Conservation (phyloP, 2,888 invertebrate genomes). For the Pristionchus exspectatus region DNA sequence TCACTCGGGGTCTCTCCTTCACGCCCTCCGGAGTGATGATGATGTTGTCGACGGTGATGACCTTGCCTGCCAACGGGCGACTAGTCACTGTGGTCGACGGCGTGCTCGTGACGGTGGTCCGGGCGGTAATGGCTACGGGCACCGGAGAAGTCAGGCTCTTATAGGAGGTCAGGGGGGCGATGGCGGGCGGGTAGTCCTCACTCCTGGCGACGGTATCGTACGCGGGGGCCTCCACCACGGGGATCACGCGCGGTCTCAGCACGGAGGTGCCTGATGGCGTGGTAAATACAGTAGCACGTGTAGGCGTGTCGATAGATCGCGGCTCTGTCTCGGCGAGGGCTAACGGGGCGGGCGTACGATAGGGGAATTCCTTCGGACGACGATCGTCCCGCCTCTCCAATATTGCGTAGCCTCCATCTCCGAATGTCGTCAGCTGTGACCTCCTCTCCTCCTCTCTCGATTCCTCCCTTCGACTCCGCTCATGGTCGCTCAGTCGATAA, state of each 20-base stretch:
- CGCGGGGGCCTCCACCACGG: slow-evolving; percentile 56
- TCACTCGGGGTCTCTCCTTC: slow-evolving; percentile 61
- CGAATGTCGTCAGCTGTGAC: slow-evolving; percentile 25
- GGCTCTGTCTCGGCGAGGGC: not conserved
- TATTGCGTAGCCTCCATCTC: slow-evolving; percentile 52
- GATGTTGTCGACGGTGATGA: slow-evolving; percentile 73
- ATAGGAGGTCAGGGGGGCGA: not conserved
- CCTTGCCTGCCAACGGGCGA: slow-evolving; percentile 74
- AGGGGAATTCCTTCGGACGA: slow-evolving; percentile 26
- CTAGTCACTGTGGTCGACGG: slow-evolving; percentile 64
- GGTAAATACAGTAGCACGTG: slow-evolving; percentile 57
- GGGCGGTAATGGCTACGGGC: not conserved
- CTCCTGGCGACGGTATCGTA: not conserved
- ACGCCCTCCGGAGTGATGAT: slow-evolving; percentile 74
- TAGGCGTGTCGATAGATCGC: not conserved
- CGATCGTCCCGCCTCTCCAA: slow-evolving; percentile 22
- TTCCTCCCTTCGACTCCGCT: slow-evolving; percentile 29
- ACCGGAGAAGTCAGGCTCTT: not conserved
- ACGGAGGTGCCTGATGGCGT: slow-evolving; percentile 68
- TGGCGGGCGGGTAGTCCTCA: not conserved
- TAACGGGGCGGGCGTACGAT: slow-evolving; percentile 4
- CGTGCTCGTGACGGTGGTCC: slow-evolving; percentile 18
- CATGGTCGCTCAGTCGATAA: slow-evolving; percentile 74
- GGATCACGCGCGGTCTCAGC: slow-evolving; percentile 67
- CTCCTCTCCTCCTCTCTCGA: not conserved